Percentiles rank a stretch among this genome's conserved stretches.
phyloP scores from a whole-genome alignment of 2,888 invertebrate genomes.

The Sialis lutaria region DNA sequence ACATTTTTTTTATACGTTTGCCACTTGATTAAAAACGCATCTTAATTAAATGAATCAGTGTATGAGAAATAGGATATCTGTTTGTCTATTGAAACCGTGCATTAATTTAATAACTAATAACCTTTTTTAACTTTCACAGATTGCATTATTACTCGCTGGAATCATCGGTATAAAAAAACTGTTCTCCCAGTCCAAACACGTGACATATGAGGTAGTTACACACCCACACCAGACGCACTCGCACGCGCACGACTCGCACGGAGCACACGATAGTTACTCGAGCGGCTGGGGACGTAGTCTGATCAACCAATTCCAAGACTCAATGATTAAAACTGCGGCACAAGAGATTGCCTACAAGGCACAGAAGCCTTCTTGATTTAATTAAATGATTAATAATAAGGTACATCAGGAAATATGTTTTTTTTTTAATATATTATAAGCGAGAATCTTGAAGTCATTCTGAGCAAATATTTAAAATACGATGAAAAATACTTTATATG shows the following conservation, averaged over 20 bases:
- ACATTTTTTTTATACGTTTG: too few species aligned
- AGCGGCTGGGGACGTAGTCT: slow-evolving; percentile 44
- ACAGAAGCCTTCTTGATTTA: slow-evolving; percentile 23
- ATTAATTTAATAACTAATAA: too few species aligned
- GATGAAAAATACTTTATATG: too few species aligned
- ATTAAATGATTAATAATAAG: background rate
- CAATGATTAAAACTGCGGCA: slow-evolving; percentile 21
- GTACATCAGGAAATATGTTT: too few species aligned
- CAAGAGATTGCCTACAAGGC: slow-evolving; percentile 46
- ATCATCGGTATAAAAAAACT: slow-evolving; percentile 72
- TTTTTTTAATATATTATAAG: background rate
- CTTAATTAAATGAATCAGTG: too few species aligned
- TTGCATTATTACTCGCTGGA: slow-evolving; percentile 61
- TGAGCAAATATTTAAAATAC: too few species aligned
- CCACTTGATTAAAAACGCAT: too few species aligned
- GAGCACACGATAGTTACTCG: slow-evolving; percentile 29
- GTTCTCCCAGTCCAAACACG: slow-evolving; percentile 53
- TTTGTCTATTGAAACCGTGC: too few species aligned
- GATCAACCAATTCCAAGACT: slow-evolving; percentile 21
- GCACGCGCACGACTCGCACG: slow-evolving; percentile 23
- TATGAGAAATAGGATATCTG: too few species aligned
- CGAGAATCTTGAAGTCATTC: too few species aligned
- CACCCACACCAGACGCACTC: slow-evolving; percentile 47
- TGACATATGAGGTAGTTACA: slow-evolving; percentile 60
- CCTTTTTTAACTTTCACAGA: slow-evolving; percentile 21